phyloP scores from a whole-genome alignment of 2,888 invertebrate species.

The Calameuta filiformis region DNA sequence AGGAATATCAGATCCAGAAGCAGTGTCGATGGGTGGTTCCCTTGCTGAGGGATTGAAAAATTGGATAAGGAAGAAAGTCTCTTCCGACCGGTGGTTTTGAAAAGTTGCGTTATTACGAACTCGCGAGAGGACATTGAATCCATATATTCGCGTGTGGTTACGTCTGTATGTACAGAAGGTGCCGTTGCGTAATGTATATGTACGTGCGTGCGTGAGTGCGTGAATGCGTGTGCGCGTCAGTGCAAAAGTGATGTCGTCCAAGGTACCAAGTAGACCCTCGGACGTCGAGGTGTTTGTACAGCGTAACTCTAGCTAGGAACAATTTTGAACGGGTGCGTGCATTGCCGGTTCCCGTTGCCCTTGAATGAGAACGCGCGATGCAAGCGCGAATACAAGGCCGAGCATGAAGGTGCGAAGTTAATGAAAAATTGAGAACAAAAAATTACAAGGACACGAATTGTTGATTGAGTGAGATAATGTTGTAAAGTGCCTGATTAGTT shows the following conservation, averaged over 20 bases:
- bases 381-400: conserved; percentile 27
- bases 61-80: neutral
- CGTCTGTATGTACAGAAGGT: neutral
- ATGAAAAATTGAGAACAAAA: conserved; percentile 29
- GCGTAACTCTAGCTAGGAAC: conserved; percentile 16
- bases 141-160: neutral
- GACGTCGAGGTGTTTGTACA: conserved; percentile 8
- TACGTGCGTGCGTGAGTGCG: neutral
- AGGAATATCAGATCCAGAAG: neutral
- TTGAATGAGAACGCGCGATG: conserved; percentile 18
- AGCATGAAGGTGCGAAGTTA: conserved; percentile 17
- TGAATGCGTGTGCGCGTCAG: neutral
- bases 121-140: neutral
- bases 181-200: neutral
- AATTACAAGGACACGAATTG: conserved; percentile 47
- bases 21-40: neutral
- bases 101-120: neutral
- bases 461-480: neutral
- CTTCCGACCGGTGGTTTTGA: neutral
- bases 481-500: conserved; percentile 64
- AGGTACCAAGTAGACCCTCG: neutral
- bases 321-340: conserved; percentile 24
- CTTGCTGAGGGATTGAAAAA: neutral
- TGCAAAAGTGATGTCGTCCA: conserved; percentile 1
- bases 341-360: conserved; percentile 24